Conservation (phyloP, 2,797 vertebrate genomes). For the Balearica regulorum region DNA sequence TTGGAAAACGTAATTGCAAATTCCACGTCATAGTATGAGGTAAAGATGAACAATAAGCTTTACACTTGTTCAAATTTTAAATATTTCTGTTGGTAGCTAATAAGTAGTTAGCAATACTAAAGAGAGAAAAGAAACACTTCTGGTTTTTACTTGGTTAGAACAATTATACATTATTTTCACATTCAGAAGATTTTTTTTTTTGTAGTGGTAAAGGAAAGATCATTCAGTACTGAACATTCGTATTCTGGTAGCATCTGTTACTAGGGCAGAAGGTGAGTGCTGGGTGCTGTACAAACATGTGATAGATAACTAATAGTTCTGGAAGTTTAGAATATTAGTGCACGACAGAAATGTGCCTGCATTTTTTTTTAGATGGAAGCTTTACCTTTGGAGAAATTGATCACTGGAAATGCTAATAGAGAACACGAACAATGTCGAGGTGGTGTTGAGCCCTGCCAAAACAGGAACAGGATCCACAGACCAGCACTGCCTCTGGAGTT, state of each 20-base stretch:
- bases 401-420: not conserved
- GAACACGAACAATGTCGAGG: accelerated
- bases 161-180: not conserved
- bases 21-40: not conserved
- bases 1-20: not conserved
- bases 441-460: not conserved
- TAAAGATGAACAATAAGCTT: not conserved
- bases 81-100: not conserved
- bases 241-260: not conserved
- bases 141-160: not conserved
- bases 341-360: not conserved
- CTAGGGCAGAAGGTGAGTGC: not conserved
- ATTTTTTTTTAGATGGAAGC: not conserved
- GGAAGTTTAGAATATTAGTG: not conserved
- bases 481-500: not conserved
- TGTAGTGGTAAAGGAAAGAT: not conserved
- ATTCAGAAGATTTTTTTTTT: not conserved
- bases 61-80: not conserved
- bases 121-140: not conserved
- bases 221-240: not conserved
- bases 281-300: accelerated
- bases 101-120: not conserved
- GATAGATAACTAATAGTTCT: not conserved
- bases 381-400: not conserved
- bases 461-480: not conserved